Base-by-base conservation (phyloP, 2,888 invertebrate genomes). In the Drosophila cognata region DNA sequence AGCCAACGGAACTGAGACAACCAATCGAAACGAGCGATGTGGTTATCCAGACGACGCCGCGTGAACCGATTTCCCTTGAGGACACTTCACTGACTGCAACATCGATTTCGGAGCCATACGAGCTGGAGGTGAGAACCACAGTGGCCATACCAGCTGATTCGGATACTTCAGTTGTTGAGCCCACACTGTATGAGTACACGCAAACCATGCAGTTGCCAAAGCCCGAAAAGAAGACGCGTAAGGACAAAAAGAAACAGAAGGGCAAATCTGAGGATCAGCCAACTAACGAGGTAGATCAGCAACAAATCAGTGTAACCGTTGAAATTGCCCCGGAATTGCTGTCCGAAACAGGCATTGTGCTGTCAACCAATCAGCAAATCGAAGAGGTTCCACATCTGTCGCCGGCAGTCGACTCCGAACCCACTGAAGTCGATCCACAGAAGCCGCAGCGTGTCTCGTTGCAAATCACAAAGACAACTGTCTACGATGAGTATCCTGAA, bases 81-180 rank as follows among this genome's bases (percentile, higher is more conserved):
- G 91, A 92, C 7, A 77, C 76, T 4, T 92, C 92, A 0, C 31
- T 91, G 13, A 87, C 85, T 0, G 64, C 86, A 4, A 84, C 88
- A 2, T 91, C 91, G 1, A 71, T 74, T 11, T 91, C 92, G 1
- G 94, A 79, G 94, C 94, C 78, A 94, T 93, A 91, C 56, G 92
- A 92, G 58, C 73, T 93, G 36, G 92, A 93, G 79, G 91, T 93
- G 35, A 86, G 95, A 92, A 96, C 96, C 18, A 94, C 95, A 33
- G 95, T 96, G 4, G 94, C 95, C 75, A 92, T 94, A 21, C 93
- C 94, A 13, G 92, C 93, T 41, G 94, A 95, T 59, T 94, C 95
- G 0, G 94, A 95, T 70, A 70, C 87, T 43, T 91, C 92, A 1
- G 69, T 89, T 31, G 79, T 77, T 8, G 91, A 92, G 58, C 91